These are phyloP conservation scores for Emydura subglobosa DNA, from an alignment of 2,113 vertebrate genomes.

Conservation along the genomic window DNA sequence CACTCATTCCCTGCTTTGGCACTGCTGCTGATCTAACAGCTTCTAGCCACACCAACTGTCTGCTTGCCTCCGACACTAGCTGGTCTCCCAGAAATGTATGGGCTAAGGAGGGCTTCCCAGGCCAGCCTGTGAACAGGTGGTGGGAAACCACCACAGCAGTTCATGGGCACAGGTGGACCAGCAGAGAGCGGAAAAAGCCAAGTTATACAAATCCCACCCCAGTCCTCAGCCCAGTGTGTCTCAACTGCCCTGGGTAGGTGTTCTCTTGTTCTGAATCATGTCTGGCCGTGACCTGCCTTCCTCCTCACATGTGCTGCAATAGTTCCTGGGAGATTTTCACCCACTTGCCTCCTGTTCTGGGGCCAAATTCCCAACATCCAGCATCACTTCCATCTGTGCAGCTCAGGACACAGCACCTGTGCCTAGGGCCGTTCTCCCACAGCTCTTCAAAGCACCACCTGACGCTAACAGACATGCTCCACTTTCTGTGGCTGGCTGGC, in stretches of 20 bases:
- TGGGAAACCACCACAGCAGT: constrained; percentile 46
- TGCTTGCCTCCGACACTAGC: constrained; percentile 24
- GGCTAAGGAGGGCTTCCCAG: constrained; percentile 43
- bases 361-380: not conserved
- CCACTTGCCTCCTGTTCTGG: not conserved
- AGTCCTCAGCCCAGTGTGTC: not conserved
- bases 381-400: too few species aligned
- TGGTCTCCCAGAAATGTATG: not conserved
- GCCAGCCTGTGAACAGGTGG: constrained; percentile 38
- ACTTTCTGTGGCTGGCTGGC: not conserved
- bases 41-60: not conserved
- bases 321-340: not conserved
- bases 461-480: not conserved
- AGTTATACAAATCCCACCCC: not conserved
- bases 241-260: not conserved
- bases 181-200: constrained; percentile 26
- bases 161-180: constrained; percentile 48
- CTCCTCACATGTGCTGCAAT: not conserved
- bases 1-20: not conserved
- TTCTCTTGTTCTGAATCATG: not conserved
- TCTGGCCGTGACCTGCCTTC: not conserved
- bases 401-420: not conserved
- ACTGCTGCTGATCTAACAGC: not conserved
- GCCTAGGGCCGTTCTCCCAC: not conserved
- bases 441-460: not conserved